Conservation (phyloP, 2,113 vertebrate genomes). For the Sminthopsis crassicaudata region DNA sequence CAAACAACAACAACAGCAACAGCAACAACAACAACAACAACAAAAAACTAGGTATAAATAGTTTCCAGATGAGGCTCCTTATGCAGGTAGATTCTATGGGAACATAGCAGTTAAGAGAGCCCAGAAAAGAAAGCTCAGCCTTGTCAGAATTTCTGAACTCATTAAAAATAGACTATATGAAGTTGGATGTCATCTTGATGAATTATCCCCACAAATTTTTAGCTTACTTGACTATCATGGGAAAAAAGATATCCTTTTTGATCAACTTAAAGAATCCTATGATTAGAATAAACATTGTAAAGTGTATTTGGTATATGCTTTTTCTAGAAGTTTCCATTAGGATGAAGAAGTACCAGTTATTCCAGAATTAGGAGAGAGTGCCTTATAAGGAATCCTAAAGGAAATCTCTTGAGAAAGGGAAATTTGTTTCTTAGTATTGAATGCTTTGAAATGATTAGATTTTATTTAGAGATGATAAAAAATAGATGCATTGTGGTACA, state of each 20-base stretch:
- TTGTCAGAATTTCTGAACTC: constrained; percentile 23
- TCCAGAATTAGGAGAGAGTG: background rate
- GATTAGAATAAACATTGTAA: background rate
- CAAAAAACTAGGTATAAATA: background rate
- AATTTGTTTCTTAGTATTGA: background rate
- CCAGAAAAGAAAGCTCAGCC: background rate
- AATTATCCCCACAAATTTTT: background rate
- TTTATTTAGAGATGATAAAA: background rate
- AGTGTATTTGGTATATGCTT: background rate
- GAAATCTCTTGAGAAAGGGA: background rate
- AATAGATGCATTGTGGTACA: background rate
- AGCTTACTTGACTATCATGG: background rate
- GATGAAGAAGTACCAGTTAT: background rate
- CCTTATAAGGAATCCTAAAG: background rate
- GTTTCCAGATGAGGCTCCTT: background rate
- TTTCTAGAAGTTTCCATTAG: background rate
- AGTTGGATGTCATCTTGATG: background rate
- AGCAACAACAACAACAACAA: background rate
- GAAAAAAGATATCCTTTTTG: background rate
- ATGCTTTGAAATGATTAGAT: background rate
- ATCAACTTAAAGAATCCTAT: background rate
- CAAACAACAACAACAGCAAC: background rate
- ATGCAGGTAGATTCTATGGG: constrained; percentile 11
- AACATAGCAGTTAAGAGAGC: constrained; percentile 1
- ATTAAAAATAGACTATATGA: constrained; percentile 6